phyloP scores from a whole-genome alignment of 2,113 vertebrate species.

The Pycnonotus jocosus region DNA sequence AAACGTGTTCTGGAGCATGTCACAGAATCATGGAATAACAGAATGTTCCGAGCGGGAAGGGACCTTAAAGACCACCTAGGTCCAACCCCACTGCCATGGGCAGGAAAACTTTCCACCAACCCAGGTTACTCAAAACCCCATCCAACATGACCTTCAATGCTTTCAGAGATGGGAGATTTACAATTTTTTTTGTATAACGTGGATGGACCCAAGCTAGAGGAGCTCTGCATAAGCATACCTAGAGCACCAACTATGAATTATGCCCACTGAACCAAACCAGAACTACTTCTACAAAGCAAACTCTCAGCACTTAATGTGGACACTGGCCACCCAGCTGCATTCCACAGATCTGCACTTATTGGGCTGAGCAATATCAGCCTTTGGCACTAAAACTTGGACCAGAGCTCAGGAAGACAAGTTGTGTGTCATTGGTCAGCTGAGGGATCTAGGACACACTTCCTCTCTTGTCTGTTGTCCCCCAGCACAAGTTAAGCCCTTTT shows the following conservation, averaged over 20 bases:
- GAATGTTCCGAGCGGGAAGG: not conserved
- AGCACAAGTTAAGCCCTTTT: not conserved
- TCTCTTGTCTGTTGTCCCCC: not conserved
- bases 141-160: accelerated
- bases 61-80: not conserved
- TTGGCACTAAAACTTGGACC: not conserved
- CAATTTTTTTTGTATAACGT: not conserved
- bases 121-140: not conserved
- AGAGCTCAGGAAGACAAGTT: not conserved
- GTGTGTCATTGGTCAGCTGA: not conserved
- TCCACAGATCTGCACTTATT: not conserved
- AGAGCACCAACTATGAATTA: not conserved
- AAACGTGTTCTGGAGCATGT: not conserved
- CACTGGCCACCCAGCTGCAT: not conserved
- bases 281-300: not conserved
- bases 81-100: no score
- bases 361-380: not conserved
- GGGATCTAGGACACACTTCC: not conserved
- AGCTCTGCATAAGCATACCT: not conserved
- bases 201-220: not conserved
- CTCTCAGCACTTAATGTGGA: not conserved
- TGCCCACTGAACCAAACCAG: not conserved
- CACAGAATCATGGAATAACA: not conserved
- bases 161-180: not conserved
- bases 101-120: not conserved